A percentile compares a stretch with the other conserved stretches of the same genome.
Conservation (phyloP, 2,888 invertebrate species). For the Caenorhabditis afra region DNA sequence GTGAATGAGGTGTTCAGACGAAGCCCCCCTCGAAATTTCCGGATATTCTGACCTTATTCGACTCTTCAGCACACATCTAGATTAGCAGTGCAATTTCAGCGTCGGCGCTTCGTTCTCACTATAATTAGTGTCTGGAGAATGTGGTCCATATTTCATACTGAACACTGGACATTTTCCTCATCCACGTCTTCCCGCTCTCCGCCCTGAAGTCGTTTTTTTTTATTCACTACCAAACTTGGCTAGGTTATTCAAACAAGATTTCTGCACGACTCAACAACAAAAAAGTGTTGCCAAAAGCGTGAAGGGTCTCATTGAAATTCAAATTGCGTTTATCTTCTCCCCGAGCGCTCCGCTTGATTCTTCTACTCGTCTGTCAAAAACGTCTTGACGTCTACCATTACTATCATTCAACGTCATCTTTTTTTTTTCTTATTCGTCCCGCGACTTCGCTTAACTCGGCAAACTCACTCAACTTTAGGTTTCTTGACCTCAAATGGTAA, state of each 20-base stretch:
- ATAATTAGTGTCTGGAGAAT: neutral
- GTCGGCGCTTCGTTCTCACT: too few relatives aligned
- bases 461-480: neutral
- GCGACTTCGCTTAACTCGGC: too few relatives aligned
- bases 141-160: conserved; percentile 18
- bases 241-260: neutral
- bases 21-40: too few relatives aligned
- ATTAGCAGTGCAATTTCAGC: too few relatives aligned
- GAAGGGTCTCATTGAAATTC: conserved; percentile 36
- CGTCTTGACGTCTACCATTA: conserved; percentile 27
- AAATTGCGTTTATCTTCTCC: conserved; percentile 29
- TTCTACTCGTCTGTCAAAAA: conserved; percentile 12
- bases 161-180: conserved; percentile 13
- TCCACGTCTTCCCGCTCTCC: neutral
- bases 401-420: conserved; percentile 34
- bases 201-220: too few relatives aligned
- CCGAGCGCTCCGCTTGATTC: neutral
- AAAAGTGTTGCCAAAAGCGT: conserved; percentile 20
- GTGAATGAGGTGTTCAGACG: too few relatives aligned
- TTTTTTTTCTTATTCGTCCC: neutral
- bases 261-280: conserved; percentile 9
- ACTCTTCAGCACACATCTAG: too few relatives aligned
- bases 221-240: too few relatives aligned
- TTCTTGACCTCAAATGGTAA: conserved; percentile 34
- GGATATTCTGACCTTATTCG: too few relatives aligned